Percentiles rank a stretch among this genome's conserved stretches.
Evolutionary conservation across 2,797 vertebrate species (phyloP).

Genomic region (Acanthiza pusilla): DNA sequence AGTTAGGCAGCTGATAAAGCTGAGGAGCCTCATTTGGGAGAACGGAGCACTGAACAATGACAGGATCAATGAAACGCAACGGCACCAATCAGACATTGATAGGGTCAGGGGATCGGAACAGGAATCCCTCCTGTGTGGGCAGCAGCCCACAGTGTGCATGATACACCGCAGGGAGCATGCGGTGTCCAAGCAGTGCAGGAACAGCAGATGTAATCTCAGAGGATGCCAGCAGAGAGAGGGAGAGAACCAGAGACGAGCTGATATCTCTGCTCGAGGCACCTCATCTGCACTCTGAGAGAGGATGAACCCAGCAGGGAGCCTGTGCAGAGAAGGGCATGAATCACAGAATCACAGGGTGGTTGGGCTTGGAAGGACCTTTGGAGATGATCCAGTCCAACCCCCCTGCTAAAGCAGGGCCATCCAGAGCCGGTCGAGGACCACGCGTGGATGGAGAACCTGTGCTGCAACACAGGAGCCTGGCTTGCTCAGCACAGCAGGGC

Average conservation of each 20-base stretch:
- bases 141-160: background rate
- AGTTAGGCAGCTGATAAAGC: background rate
- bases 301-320: background rate
- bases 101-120: background rate
- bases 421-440: fast-evolving
- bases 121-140: background rate
- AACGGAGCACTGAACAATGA: background rate
- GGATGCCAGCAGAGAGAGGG: slow-evolving; percentile 1
- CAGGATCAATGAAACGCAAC: background rate
- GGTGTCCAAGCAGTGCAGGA: background rate
- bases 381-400: background rate
- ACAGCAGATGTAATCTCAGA: background rate
- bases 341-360: background rate
- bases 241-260: background rate
- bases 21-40: background rate
- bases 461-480: background rate
- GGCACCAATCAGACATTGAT: fast-evolving
- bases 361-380: background rate
- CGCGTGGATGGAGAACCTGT: background rate
- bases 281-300: background rate
- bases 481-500: background rate
- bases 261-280: background rate
- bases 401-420: background rate
- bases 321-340: background rate
- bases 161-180: fast-evolving